Evolutionary conservation across 2,888 invertebrate species (phyloP), one percentile per base, ranked within the genome.

Genomic region (Lutraria lutraria): DNA sequence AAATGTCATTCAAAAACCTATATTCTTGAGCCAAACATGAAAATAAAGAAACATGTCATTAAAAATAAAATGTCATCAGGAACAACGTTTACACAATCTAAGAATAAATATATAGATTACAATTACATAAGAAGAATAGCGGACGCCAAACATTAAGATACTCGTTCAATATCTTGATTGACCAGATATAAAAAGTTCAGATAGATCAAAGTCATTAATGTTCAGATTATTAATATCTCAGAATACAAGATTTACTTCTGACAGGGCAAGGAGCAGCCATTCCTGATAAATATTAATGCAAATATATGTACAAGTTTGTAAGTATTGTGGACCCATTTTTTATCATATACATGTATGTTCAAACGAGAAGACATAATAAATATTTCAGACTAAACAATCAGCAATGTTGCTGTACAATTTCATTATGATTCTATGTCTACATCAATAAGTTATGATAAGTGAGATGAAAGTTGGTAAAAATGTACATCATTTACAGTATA

Each of bases 61-160:
- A 21, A 82, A 82, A 52, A 82, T 21, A 82, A 82, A 52, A 82
- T 21, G 31, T 31, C 12, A 56, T 56, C 54, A 60, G 53, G 53
- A 81, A 81, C 53, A 53, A 21, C 25, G 53, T 81, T 6, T 53
- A 63, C 83, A 83, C 63, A 25, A 68, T 68, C 63, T 68, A 68
- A 68, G 63, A 68, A 68, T 68, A 68, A 68, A 68, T 68, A n/a
- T n/a, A 68, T 68, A 25, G 63, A 68, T 68, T 68, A 68, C 25
- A 68, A 10, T 13, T 8, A 68, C 63, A 68, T 68, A 1, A 19
- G 43, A 43, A 43, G 2, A 43, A n/a, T 19, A 25, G 13, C 25
- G 63, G 63, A 68, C 12, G 63, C 13, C 63, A 60, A 60, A 8
- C 21, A 60, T n/a, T 13, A 16, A 13, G 3, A 12, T 56, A n/a